Evolutionary conservation across 2,113 vertebrate species (phyloP).

Genomic region (Microcebus murinus): DNA sequence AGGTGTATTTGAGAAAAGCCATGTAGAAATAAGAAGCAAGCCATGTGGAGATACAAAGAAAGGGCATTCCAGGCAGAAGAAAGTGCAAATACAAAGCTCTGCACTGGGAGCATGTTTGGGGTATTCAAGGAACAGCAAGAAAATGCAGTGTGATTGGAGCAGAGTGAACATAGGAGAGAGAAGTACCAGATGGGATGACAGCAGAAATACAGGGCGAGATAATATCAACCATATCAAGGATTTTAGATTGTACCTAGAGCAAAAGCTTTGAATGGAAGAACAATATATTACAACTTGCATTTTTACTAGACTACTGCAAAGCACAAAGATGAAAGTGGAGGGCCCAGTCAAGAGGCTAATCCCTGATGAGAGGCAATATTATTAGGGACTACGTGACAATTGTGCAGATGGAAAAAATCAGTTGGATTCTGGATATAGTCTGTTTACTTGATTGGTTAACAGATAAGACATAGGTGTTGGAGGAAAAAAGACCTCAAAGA

Average conservation of each 20-base stretch:
- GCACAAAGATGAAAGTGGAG: neutral
- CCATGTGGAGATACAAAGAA: neutral
- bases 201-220: neutral
- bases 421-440: neutral
- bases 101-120: rapidly evolving
- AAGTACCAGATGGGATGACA: neutral
- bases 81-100: neutral
- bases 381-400: neutral
- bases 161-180: rapidly evolving
- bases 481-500: neutral
- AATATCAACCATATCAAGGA: too few relatives aligned
- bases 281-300: neutral
- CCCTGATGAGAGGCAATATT: neutral
- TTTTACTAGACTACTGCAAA: neutral
- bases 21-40: neutral
- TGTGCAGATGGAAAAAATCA: neutral
- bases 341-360: neutral
- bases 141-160: neutral
- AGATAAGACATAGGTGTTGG: neutral
- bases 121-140: neutral
- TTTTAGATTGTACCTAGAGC: neutral
- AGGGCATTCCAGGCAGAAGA: neutral
- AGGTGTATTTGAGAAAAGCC: neutral
- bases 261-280: neutral
- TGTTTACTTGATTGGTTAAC: neutral